phyloP scores from a whole-genome alignment of 2,888 invertebrate genomes.

The Sclerodermus sp. region DNA sequence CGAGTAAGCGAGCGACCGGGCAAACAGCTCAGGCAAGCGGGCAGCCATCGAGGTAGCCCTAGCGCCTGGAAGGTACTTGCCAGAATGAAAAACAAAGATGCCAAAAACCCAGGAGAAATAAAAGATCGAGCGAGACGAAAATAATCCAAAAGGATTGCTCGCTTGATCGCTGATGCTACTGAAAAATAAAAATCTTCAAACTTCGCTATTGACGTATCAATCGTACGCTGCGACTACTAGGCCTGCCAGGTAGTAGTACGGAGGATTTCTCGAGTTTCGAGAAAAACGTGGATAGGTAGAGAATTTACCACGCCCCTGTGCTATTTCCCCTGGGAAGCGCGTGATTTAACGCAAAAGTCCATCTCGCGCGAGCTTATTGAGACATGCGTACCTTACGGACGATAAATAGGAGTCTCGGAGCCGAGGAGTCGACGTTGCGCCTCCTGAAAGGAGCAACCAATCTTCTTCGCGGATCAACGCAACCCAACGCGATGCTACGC shows the following conservation, averaged over 20 bases:
- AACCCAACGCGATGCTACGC: too few species aligned
- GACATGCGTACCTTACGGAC: constrained; percentile 41
- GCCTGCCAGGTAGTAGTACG: too few species aligned
- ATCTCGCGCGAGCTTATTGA: constrained; percentile 35
- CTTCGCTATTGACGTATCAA: too few species aligned
- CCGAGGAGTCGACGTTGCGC: too few species aligned
- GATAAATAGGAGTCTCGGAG: constrained; percentile 35
- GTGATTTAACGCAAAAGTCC: constrained; percentile 14
- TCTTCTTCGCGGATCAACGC: constrained; percentile 29
- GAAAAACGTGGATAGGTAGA: too few species aligned
- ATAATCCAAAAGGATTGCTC: neutral
- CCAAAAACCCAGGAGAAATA: constrained; percentile 2
- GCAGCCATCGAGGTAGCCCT: constrained; percentile 33
- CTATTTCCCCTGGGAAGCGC: too few species aligned
- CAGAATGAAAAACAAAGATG: constrained; percentile 3
- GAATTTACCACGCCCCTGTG: constrained; percentile 17
- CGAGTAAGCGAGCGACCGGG: constrained; percentile 19
- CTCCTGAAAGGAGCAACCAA: constrained; percentile 40
- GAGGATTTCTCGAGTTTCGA: too few species aligned
- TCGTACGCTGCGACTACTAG: too few species aligned
- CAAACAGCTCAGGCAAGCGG: constrained; percentile 19
- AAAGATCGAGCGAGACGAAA: constrained; percentile 4
- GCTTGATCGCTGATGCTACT: too few species aligned
- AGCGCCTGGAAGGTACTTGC: neutral
- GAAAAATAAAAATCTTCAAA: too few species aligned